Evolutionary conservation across 2,888 invertebrate species (phyloP).

Genomic region (Ornithoptera alexandrae): DNA sequence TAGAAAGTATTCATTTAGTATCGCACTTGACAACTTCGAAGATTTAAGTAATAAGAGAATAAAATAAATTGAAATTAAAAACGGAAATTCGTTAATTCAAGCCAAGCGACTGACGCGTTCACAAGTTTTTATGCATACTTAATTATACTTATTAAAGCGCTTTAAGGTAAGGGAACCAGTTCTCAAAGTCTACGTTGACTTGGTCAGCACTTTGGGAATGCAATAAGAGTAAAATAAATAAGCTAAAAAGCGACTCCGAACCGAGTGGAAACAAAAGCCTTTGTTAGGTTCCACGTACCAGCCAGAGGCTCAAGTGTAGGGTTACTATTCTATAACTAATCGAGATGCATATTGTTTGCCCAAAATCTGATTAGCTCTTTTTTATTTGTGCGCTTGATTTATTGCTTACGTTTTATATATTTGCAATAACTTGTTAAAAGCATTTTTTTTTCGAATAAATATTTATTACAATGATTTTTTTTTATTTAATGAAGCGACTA

Average conservation of each 20-base stretch:
- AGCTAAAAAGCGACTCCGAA: conserved; percentile 56
- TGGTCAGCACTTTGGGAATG: conserved; percentile 72
- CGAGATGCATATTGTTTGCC: conserved; percentile 58
- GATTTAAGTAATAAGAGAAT: neutral
- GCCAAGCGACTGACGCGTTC: conserved; percentile 5
- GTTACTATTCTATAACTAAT: conserved; percentile 73
- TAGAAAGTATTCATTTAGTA: too few species aligned
- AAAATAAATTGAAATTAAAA: neutral
- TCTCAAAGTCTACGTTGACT: conserved; percentile 54
- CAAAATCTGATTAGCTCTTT: conserved; percentile 60
- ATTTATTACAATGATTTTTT: too few species aligned
- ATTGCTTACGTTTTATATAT: conserved; percentile 16
- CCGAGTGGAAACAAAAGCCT: conserved; percentile 71
- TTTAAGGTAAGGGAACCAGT: conserved; percentile 53
- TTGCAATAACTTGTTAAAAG: conserved; percentile 7
- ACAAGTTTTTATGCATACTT: conserved; percentile 23
- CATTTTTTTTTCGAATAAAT: neutral
- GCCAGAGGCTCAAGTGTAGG: conserved; percentile 49
- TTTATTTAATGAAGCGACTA: too few species aligned
- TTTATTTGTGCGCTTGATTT: conserved; percentile 31
- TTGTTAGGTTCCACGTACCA: conserved; percentile 76
- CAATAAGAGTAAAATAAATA: conserved; percentile 66
- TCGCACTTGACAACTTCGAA: too few species aligned
- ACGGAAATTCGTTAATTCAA: conserved; percentile 8
- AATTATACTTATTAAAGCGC: conserved; percentile 25